A percentile compares a stretch with the other conserved stretches of the same genome.
phyloP scores from a whole-genome alignment of 1,140 invertebrate species.

The Chrysoperla carnea region DNA sequence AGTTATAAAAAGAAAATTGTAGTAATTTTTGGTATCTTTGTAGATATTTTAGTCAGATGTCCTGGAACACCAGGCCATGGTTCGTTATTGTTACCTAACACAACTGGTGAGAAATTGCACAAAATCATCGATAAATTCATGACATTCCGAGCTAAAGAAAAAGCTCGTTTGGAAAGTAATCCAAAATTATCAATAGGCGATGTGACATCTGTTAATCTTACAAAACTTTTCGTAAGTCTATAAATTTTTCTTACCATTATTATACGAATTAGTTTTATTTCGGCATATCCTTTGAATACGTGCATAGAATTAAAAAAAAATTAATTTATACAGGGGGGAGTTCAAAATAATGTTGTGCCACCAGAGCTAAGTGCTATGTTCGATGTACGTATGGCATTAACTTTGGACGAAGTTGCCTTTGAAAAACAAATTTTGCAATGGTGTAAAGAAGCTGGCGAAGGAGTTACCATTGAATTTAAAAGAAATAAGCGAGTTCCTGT shows the following conservation, averaged over 20 bases:
- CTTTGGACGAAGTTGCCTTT: slow-evolving; percentile 48
- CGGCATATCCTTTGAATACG: not conserved
- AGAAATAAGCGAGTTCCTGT: slow-evolving; percentile 41
- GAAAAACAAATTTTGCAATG: slow-evolving; percentile 55
- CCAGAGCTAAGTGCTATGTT: slow-evolving; percentile 55
- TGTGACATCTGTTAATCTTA: slow-evolving; percentile 80
- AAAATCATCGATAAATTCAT: slow-evolving; percentile 62
- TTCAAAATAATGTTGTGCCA: slow-evolving; percentile 87
- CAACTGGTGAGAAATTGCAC: slow-evolving; percentile 69
- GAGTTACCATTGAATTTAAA: slow-evolving; percentile 54
- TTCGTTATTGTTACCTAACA: slow-evolving; percentile 61
- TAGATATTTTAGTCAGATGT: slow-evolving; percentile 47
- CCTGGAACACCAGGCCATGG: slow-evolving; percentile 78
- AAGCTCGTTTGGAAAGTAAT: slow-evolving; percentile 41
- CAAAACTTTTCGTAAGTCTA: slow-evolving; percentile 48
- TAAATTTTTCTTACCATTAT: not conserved
- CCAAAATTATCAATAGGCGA: slow-evolving; percentile 53
- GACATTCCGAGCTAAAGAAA: slow-evolving; percentile 46
- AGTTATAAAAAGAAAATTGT: slow-evolving; percentile 2
- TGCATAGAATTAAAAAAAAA: no score
- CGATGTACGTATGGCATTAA: slow-evolving; percentile 63
- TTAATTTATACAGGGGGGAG: slow-evolving; percentile 48
- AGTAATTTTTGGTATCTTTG: slow-evolving; percentile 1
- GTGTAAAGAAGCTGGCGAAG: slow-evolving; percentile 67
- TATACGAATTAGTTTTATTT: slow-evolving; percentile 8